Conservation (phyloP, 2,113 vertebrate species). For the Syngnathus typhle region DNA sequence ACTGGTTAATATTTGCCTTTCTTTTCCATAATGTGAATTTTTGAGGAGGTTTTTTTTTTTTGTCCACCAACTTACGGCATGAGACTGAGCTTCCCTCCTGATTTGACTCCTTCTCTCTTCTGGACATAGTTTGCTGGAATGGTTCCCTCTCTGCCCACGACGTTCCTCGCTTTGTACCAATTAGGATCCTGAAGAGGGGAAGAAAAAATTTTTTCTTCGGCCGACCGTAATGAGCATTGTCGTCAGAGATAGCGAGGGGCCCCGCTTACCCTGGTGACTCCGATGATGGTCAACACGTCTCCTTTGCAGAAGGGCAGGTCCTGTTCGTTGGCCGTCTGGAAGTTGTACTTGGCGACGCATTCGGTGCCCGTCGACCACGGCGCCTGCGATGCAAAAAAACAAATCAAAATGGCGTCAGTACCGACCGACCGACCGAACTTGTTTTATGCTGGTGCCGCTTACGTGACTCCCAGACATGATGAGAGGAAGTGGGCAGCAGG, state of each 20-base stretch:
- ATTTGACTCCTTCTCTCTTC: slow-evolving; percentile 94
- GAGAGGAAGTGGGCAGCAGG: slow-evolving; percentile 54
- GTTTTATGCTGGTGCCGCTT: slow-evolving; percentile 22
- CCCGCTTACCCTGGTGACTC: slow-evolving; percentile 85
- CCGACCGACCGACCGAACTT: neutral
- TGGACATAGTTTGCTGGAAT: slow-evolving; percentile 98
- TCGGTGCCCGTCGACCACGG: slow-evolving; percentile 90
- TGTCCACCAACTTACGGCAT: slow-evolving; percentile 87
- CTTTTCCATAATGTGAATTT: neutral
- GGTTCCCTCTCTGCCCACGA: slow-evolving; percentile 88
- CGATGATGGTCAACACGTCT: slow-evolving; percentile 90
- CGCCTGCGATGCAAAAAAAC: slow-evolving; percentile 42
- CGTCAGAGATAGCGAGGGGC: neutral
- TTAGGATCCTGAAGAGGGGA: slow-evolving; percentile 82
- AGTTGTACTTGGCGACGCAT: slow-evolving; percentile 98
- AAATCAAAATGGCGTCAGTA: neutral
- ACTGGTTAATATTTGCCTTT: neutral
- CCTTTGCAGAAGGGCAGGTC: slow-evolving; percentile 98
- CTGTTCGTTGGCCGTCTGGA: slow-evolving; percentile 87
- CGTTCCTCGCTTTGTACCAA: slow-evolving; percentile 98
- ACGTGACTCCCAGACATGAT: slow-evolving; percentile 70
- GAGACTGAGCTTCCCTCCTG: slow-evolving; percentile 92
- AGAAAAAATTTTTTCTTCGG: neutral
- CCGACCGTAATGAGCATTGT: neutral
- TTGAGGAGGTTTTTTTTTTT: neutral